Conservation (phyloP, 2,888 invertebrate species). For the Glyphotaelius pellucidus region DNA sequence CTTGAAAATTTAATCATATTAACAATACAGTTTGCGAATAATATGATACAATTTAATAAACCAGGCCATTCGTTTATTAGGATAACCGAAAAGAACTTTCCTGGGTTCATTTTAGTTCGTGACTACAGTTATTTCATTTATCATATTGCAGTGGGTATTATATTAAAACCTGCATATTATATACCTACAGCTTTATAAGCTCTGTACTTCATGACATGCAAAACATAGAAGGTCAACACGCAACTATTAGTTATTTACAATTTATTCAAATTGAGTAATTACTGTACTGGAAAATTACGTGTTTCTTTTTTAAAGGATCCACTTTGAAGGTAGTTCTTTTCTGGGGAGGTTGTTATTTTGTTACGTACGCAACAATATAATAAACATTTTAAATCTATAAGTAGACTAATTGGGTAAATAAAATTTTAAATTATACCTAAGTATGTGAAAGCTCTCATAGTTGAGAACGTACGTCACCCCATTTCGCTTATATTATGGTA, state of each 20-base stretch:
- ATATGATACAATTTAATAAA: not conserved
- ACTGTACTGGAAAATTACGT: not conserved
- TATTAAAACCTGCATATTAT: not conserved
- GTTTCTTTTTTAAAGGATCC: not conserved
- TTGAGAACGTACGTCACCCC: too few species aligned
- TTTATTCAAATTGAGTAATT: not conserved
- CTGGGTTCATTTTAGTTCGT: not conserved
- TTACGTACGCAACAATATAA: not conserved
- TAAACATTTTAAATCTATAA: too few species aligned
- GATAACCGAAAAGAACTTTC: not conserved
- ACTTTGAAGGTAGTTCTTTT: not conserved
- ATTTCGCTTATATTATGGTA: too few species aligned
- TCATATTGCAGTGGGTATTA: slow-evolving; percentile 7
- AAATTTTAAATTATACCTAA: too few species aligned
- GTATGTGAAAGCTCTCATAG: too few species aligned
- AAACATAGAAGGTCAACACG: slow-evolving; percentile 15
- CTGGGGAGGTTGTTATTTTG: not conserved
- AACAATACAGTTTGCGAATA: not conserved
- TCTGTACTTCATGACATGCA: not conserved
- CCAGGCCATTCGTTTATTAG: not conserved
- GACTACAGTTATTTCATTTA: not conserved
- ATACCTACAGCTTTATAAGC: not conserved
- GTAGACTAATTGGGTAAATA: too few species aligned
- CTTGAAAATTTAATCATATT: not conserved
- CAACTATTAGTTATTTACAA: not conserved